A percentile compares a stretch with the other conserved stretches of the same genome.
Evolutionary conservation across 2,888 invertebrate species (phyloP).

Genomic region (Hydrotaea diabolus): DNA sequence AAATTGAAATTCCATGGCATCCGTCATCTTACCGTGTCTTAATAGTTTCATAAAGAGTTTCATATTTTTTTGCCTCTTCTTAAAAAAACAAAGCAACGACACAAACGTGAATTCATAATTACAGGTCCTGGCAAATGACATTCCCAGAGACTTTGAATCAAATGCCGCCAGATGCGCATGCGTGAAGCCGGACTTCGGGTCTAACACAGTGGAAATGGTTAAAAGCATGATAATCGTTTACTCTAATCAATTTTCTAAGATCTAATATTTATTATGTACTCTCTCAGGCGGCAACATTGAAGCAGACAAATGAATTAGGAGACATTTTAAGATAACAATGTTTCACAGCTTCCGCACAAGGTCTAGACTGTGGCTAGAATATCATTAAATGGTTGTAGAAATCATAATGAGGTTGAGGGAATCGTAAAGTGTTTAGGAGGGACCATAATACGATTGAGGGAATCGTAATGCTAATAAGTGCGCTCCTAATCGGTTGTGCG

Average conservation of each 20-base stretch:
- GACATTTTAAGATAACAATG: background rate
- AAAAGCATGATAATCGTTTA: conserved; percentile 4
- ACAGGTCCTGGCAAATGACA: conserved; percentile 40
- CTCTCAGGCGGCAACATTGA: background rate
- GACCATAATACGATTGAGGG: no score
- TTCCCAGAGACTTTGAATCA: background rate
- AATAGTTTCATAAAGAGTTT: conserved; percentile 34
- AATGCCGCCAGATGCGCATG: background rate
- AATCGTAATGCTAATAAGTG: no score
- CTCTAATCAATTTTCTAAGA: conserved; percentile 31
- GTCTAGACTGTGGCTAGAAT: no score
- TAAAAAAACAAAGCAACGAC: background rate
- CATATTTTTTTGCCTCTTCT: conserved; percentile 15
- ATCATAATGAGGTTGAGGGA: no score
- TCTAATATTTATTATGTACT: conserved; percentile 5
- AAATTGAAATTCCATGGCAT: conserved; percentile 27
- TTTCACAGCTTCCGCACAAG: background rate
- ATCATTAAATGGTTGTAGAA: no score
- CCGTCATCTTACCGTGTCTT: conserved; percentile 38
- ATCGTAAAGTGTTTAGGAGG: no score
- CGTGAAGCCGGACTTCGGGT: background rate
- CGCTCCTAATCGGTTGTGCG: no score
- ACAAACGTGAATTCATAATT: conserved; percentile 24
- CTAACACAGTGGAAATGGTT: background rate
- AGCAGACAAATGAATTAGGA: background rate